Evolutionary conservation across 2,888 invertebrate species (phyloP).

Genomic region (Torymus aiolomorphi): DNA sequence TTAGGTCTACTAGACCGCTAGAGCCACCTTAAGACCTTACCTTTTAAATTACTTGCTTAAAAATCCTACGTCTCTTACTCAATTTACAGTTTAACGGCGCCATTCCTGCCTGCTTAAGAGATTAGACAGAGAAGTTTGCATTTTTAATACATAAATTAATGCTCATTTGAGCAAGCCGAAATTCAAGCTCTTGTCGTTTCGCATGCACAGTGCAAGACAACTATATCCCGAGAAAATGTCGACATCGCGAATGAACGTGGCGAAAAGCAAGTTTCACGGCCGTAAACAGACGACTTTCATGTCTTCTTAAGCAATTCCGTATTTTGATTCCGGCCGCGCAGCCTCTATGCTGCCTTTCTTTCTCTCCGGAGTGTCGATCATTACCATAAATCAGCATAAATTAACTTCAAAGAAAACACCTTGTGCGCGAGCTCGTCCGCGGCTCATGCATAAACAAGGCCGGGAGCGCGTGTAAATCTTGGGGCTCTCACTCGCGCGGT

Average conservation of each 20-base stretch:
- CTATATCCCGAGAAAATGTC: no score
- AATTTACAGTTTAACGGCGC: no score
- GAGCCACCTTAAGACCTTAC: no score
- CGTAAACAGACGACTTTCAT: conserved; percentile 37
- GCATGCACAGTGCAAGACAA: no score
- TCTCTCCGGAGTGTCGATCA: conserved; percentile 36
- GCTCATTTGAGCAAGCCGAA: no score
- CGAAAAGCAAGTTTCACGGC: neutral
- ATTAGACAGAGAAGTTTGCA: no score
- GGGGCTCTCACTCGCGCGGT: conserved; percentile 17
- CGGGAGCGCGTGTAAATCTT: conserved; percentile 39
- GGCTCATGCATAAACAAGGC: conserved; percentile 43
- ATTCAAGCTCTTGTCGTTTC: no score
- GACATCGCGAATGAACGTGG: no score
- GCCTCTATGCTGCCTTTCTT: neutral
- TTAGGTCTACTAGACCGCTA: no score
- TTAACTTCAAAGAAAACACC: conserved; percentile 43
- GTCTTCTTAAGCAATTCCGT: conserved; percentile 26
- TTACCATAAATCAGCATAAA: conserved; percentile 53
- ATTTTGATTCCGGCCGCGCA: conserved; percentile 25
- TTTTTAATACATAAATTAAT: no score
- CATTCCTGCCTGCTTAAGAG: neutral
- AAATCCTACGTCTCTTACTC: no score
- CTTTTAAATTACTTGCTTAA: no score
- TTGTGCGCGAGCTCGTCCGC: neutral